These are phyloP conservation scores for Platycercus adscitus DNA, from an alignment of 2,113 vertebrate genomes.

Conservation along the genomic window DNA sequence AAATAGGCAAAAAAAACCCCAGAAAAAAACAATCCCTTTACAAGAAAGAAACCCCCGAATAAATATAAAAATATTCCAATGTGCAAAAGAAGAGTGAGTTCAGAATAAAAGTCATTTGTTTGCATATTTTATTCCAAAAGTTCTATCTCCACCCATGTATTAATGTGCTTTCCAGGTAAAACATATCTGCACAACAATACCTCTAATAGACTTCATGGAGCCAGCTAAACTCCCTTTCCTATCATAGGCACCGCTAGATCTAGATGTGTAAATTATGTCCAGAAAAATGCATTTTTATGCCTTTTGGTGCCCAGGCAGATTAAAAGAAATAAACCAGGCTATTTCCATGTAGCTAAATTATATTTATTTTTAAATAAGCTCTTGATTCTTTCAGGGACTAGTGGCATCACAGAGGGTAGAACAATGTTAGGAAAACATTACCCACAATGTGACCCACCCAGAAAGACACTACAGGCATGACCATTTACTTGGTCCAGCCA, in stretches of 20 bases:
- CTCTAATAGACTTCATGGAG: neutral
- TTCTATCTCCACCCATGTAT: conserved; percentile 26
- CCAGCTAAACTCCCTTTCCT: neutral
- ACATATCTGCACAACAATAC: neutral
- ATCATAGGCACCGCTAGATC: neutral
- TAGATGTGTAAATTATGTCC: neutral
- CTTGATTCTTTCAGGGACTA: neutral
- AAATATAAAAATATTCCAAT: conserved; percentile 2
- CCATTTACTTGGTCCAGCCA: neutral
- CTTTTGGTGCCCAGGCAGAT: neutral
- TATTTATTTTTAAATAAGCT: neutral
- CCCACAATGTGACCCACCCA: neutral
- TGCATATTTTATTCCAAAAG: conserved; percentile 10
- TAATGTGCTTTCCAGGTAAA: conserved; percentile 66
- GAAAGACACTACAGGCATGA: neutral
- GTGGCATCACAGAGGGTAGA: neutral
- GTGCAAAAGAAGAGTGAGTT: neutral
- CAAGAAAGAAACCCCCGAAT: neutral
- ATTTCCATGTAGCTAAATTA: neutral
- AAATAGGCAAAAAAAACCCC: neutral
- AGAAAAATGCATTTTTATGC: neutral
- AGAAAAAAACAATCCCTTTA: neutral
- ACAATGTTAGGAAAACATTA: neutral
- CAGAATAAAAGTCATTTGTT: neutral
- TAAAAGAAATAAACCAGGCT: neutral